phyloP scores from a whole-genome alignment of 2,797 vertebrate species.

The Xenentodon cancila region DNA sequence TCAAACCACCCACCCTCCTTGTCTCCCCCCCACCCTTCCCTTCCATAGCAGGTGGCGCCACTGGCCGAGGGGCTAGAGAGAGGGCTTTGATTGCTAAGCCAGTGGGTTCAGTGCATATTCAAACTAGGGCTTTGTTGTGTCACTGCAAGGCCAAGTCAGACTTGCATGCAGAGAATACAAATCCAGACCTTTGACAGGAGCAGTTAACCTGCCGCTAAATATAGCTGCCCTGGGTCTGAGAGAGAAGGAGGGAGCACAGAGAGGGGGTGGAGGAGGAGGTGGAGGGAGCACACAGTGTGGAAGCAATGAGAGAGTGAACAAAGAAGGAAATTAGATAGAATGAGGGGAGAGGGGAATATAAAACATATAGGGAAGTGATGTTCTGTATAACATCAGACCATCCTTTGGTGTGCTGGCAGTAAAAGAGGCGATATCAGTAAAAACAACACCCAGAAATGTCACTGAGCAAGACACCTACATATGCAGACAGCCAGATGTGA shows the following conservation, averaged over 20 bases:
- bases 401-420: slow-evolving; percentile 14
- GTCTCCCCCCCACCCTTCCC: slow-evolving; percentile 25
- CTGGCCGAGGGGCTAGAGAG: slow-evolving; percentile 73
- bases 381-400: not conserved
- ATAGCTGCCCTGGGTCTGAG: slow-evolving; percentile 78
- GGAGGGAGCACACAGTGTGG: slow-evolving; percentile 51
- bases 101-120: slow-evolving; percentile 80
- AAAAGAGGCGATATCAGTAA: slow-evolving; percentile 18
- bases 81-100: slow-evolving; percentile 79
- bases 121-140: slow-evolving; percentile 82
- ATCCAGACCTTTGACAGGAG: slow-evolving; percentile 84
- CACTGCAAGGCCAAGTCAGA: slow-evolving; percentile 74
- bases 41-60: slow-evolving; percentile 79
- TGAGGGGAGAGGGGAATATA: slow-evolving; percentile 13
- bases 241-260: slow-evolving; percentile 60
- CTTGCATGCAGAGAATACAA: slow-evolving; percentile 82
- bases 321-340: slow-evolving; percentile 43
- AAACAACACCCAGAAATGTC: slow-evolving; percentile 31
- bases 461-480: slow-evolving; percentile 47
- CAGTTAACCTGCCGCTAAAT: slow-evolving; percentile 84
- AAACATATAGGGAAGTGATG: slow-evolving; percentile 28
- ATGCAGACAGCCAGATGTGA: slow-evolving; percentile 37
- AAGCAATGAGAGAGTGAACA: slow-evolving; percentile 50
- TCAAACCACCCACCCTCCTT: not conserved
- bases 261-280: slow-evolving; percentile 42